Evolutionary conservation across 2,888 invertebrate species (phyloP).

Genomic region (Marasmarcha lunaedactyla): DNA sequence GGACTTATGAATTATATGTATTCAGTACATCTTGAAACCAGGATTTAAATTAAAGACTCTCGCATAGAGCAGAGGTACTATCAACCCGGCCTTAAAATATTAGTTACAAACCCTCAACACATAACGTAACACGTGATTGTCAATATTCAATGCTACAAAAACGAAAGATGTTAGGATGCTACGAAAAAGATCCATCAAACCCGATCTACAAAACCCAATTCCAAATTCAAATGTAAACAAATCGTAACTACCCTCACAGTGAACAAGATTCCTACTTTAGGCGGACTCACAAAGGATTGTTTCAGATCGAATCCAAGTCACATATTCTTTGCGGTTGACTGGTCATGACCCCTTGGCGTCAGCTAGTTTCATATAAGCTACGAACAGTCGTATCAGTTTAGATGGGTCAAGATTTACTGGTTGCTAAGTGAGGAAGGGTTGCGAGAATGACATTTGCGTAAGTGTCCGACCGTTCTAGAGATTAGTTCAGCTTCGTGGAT

Average conservation of each 20-base stretch:
- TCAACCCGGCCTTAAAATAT: too few relatives aligned
- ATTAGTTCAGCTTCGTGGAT: constrained; percentile 25
- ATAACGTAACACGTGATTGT: too few relatives aligned
- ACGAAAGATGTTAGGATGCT: too few relatives aligned
- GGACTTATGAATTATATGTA: too few relatives aligned
- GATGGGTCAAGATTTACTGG: constrained; percentile 24
- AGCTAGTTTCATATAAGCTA: not conserved
- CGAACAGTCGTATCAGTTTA: constrained; percentile 5
- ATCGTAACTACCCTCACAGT: constrained; percentile 19
- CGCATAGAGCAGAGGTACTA: too few relatives aligned
- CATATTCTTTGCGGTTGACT: constrained; percentile 30
- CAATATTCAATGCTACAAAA: too few relatives aligned
- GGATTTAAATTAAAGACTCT: too few relatives aligned
- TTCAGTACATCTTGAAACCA: too few relatives aligned
- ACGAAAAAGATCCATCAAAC: too few relatives aligned
- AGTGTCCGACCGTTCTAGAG: constrained; percentile 45
- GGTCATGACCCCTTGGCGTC: constrained; percentile 18
- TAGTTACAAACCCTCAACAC: too few relatives aligned
- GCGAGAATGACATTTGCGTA: constrained; percentile 55
- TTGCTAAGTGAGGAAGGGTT: constrained; percentile 36
- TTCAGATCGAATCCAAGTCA: constrained; percentile 34
- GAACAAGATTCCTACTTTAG: constrained; percentile 18
- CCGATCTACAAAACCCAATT: too few relatives aligned
- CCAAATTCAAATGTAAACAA: constrained; percentile 8
- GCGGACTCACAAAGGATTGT: constrained; percentile 40